Conservation (phyloP, 2,113 vertebrate genomes). For the Coregonus clupeaformis region DNA sequence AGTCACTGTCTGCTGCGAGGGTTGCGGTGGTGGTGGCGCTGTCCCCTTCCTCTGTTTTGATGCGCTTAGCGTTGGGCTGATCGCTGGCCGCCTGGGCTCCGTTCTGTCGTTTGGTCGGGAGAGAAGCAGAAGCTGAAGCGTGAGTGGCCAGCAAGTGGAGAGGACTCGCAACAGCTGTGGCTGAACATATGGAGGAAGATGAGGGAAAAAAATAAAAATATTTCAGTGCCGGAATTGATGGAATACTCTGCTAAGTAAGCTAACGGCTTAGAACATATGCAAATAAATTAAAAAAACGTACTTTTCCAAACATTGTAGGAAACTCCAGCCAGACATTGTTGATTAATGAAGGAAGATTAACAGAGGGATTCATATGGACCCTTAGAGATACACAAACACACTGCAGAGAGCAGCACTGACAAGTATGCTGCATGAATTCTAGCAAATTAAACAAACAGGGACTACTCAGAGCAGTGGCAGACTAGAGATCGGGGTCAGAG, state of each 20-base stretch:
- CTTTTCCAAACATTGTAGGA: not conserved
- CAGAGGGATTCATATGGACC: not conserved
- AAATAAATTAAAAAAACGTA: not conserved
- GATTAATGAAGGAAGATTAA: too few species aligned
- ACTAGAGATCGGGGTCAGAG: too few species aligned
- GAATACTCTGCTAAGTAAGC: not conserved
- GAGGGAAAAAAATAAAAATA: not conserved
- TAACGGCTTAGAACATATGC: not conserved
- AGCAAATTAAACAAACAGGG: too few species aligned
- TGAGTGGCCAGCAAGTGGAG: conserved; percentile 92
- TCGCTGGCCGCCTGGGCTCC: conserved; percentile 74
- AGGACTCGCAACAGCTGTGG: conserved; percentile 81
- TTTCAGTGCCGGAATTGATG: not conserved
- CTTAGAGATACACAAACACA: not conserved
- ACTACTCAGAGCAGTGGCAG: too few species aligned
- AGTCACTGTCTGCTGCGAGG: conserved; percentile 75
- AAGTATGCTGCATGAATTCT: too few species aligned
- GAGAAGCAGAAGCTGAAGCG: conserved; percentile 87
- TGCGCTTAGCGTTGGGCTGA: conserved; percentile 82
- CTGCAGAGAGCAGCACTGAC: too few species aligned
- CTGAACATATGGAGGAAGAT: conserved; percentile 13
- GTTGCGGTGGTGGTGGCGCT: conserved; percentile 68
- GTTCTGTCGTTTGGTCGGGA: conserved; percentile 91
- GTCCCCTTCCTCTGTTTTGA: conserved; percentile 80
- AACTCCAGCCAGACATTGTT: not conserved